Evolutionary conservation across 2,113 vertebrate genomes (phyloP).

Genomic region (Apeltes quadracus): DNA sequence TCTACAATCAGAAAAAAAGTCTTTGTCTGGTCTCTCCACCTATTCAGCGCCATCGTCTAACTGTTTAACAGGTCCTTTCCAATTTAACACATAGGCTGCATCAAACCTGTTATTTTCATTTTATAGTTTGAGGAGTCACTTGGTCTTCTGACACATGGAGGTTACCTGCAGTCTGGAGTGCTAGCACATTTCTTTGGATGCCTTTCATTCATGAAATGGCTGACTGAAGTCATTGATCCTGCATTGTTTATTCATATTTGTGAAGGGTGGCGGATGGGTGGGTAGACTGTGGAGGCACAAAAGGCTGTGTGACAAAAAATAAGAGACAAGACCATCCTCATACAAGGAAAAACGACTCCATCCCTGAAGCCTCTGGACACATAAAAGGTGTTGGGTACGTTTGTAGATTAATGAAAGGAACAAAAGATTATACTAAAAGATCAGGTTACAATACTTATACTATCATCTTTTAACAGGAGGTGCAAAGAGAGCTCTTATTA

Average conservation of each 20-base stretch:
- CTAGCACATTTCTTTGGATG: neutral
- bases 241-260: slow-evolving; percentile 42
- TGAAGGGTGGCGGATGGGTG: slow-evolving; percentile 10
- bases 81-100: slow-evolving; percentile 2
- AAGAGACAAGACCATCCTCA: neutral
- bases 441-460: neutral
- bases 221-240: neutral
- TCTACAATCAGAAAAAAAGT: slow-evolving; percentile 12
- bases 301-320: neutral
- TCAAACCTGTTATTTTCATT: slow-evolving; percentile 9
- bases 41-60: neutral
- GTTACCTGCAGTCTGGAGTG: neutral
- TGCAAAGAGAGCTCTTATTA: neutral
- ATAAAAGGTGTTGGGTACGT: neutral
- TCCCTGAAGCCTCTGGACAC: neutral
- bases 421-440: neutral
- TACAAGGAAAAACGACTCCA: slow-evolving; percentile 3
- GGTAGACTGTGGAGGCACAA: neutral
- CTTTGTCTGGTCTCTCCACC: neutral
- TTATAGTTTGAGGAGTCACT: slow-evolving; percentile 17
- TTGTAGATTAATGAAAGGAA: neutral
- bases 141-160: slow-evolving; percentile 4
- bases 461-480: neutral
- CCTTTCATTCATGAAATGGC: neutral
- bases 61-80: slow-evolving; percentile 33